Base-by-base conservation (phyloP, 53 echinoderm and acorn worm genomes). In the Holothuria leucospilota region DNA sequence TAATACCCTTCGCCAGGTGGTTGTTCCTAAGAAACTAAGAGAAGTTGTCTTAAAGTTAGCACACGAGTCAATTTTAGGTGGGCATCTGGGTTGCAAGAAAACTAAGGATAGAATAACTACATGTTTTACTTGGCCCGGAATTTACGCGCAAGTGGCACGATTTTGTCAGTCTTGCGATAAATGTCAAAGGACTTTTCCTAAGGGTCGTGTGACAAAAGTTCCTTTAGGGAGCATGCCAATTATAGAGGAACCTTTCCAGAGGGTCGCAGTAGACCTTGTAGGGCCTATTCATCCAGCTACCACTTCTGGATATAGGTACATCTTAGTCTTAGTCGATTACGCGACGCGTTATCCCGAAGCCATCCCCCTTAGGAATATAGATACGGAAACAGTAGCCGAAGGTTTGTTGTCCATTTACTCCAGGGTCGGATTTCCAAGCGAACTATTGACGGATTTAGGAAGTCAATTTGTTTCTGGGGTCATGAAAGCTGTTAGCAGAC, bases 131-230 rank as follows among this genome's bases (percentile, higher is more conserved):
- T 91, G 88, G 88, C 91, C 88, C 13, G 91, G 91, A 59, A 46
- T 87, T n/a, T 56, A 61, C 23, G 87, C 82, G 2, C 84, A 88
- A 18, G 49, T 91, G 9, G 59, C 51, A 13, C 24, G 91, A 61
- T 89, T 84, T 29, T 88, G 88, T 68, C 46, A 62, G 20, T 91
- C 91, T 29, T 92, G 92, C 40, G 92, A 89, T 71, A 77, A 81
- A 7, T 92, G 89, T 79, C 89, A 89, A 59, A 78, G 90, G 30
- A 90, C 90, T 15, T 21, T 91, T n/a, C 56, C 82, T 20, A 91
- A 91, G 64, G 91, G 91, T n/a, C 66, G 74, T n/a, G n/a, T n/a
- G n/a, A n/a, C n/a, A n/a, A n/a, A n/a, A n/a, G n/a, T n/a, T n/a
- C n/a, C n/a, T n/a, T 20, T 90, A 69, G 90, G 90, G 26, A 51